phyloP scores from a whole-genome alignment of 2,888 invertebrate genomes.

The Petrophora chlorosata region DNA sequence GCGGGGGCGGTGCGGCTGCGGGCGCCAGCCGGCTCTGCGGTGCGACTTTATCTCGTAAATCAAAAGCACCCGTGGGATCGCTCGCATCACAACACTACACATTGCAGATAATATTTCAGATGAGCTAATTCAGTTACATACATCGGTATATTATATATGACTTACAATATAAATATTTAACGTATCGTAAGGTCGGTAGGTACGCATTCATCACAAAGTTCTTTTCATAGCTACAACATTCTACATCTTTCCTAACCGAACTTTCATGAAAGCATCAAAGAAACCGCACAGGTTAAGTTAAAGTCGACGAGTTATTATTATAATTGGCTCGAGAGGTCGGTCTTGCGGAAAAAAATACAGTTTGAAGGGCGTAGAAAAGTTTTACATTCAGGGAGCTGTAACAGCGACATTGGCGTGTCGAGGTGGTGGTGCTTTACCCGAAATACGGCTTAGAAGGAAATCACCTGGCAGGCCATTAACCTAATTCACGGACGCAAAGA shows the following conservation, averaged over 20 bases:
- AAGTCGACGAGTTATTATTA: slow-evolving; percentile 19
- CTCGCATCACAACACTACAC: slow-evolving; percentile 41
- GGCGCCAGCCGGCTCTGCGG: slow-evolving; percentile 54
- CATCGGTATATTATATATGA: too few relatives aligned
- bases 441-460: slow-evolving; percentile 80
- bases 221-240: not conserved
- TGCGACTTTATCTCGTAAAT: slow-evolving; percentile 75
- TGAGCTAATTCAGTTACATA: slow-evolving; percentile 29
- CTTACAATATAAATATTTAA: too few relatives aligned
- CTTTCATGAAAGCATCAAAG: not conserved
- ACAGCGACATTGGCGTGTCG: slow-evolving; percentile 71
- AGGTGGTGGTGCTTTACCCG: slow-evolving; percentile 69
- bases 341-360: slow-evolving; percentile 11
- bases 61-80: slow-evolving; percentile 74
- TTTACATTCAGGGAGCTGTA: slow-evolving; percentile 58
- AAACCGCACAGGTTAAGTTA: slow-evolving; percentile 13
- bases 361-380: slow-evolving; percentile 42
- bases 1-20: slow-evolving; percentile 40
- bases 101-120: slow-evolving; percentile 34
- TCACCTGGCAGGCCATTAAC: slow-evolving; percentile 84
- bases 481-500: slow-evolving; percentile 82
- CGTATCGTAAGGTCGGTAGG: too few relatives aligned
- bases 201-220: not conserved
- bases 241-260: not conserved
- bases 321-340: slow-evolving; percentile 17